Percentiles rank a stretch among this genome's conserved stretches.
These are phyloP conservation scores for Apodemus agrarius DNA, from an alignment of 2,797 vertebrate genomes.

Conservation along the genomic window DNA sequence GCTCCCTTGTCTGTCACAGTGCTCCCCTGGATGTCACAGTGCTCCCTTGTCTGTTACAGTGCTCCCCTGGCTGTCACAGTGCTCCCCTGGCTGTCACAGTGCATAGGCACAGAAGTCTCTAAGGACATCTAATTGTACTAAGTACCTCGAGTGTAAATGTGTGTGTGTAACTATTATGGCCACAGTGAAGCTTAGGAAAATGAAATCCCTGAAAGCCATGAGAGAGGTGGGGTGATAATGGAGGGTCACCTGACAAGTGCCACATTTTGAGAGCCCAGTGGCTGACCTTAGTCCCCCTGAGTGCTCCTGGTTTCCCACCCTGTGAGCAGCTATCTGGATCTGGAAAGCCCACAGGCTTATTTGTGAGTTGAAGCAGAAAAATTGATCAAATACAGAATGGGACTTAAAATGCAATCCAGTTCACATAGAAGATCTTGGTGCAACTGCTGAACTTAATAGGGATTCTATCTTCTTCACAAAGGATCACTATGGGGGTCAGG, in stretches of 20 bases:
- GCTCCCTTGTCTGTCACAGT: too few species aligned
- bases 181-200: neutral
- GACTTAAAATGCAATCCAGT: neutral
- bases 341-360: neutral
- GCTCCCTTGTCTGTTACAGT: too few species aligned
- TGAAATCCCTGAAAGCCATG: neutral
- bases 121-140: neutral
- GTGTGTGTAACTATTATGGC: neutral
- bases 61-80: too few species aligned
- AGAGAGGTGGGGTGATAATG: neutral
- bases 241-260: neutral
- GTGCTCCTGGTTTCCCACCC: neutral
- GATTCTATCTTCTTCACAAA: neutral
- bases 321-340: neutral
- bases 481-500: neutral
- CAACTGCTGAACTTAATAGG: neutral
- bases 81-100: neutral
- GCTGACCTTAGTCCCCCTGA: neutral
- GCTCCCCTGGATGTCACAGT: too few species aligned
- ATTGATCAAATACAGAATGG: neutral
- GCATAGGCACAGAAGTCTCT: neutral
- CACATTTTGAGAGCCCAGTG: neutral
- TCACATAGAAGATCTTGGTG: accelerated
- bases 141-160: neutral
- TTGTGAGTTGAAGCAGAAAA: neutral